phyloP scores from a whole-genome alignment of 2,797 vertebrate genomes.

The Scleropages formosus region DNA sequence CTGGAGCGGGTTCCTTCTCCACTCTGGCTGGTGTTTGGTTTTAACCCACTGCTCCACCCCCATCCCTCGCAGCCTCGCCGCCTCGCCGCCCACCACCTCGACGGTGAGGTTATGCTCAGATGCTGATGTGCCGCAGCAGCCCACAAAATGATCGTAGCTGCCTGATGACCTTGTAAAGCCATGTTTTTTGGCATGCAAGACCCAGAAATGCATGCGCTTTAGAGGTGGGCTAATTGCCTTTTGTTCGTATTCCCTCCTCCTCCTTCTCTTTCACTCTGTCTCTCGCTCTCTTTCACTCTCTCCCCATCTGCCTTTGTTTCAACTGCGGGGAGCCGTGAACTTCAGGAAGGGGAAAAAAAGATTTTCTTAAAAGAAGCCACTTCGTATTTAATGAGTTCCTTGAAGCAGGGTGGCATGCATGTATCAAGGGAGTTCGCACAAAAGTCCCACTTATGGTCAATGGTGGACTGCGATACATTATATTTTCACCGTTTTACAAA shows the following conservation, averaged over 20 bases:
- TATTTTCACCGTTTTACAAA: neutral
- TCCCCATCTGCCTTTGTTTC: neutral
- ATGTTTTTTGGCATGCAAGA: neutral
- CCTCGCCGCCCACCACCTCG: neutral
- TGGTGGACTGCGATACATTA: neutral
- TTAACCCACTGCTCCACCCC: neutral
- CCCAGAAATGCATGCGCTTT: no score
- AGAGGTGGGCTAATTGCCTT: neutral
- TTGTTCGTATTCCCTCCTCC: neutral
- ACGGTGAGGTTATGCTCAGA: neutral
- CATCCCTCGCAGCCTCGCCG: no score
- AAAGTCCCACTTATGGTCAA: neutral
- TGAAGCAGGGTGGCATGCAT: neutral
- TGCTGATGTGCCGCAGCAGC: neutral
- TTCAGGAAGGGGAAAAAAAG: slow-evolving; percentile 11
- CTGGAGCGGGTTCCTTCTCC: slow-evolving; percentile 40
- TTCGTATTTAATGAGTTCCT: slow-evolving; percentile 17
- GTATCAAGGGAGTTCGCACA: neutral
- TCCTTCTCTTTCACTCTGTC: neutral
- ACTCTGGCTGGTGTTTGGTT: neutral
- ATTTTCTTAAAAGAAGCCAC: neutral
- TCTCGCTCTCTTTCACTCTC: slow-evolving; percentile 3
- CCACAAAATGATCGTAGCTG: neutral
- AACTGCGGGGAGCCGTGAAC: no score
- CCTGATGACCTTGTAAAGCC: neutral